These are phyloP conservation scores for Urocyon cinereoargenteus DNA, from an alignment of 2,797 vertebrate genomes.

Conservation along the genomic window DNA sequence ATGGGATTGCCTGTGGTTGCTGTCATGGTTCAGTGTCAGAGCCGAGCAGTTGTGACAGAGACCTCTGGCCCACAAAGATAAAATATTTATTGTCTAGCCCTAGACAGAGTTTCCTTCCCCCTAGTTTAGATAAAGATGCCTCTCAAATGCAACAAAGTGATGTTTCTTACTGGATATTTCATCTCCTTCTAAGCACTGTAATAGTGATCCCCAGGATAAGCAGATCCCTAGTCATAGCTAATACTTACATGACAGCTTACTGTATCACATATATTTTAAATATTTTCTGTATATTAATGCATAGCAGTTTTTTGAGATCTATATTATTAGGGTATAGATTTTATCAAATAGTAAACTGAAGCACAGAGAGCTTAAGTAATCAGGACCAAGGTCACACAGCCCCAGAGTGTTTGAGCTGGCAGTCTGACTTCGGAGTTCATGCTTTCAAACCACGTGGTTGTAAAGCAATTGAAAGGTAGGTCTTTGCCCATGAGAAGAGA, in stretches of 20 bases:
- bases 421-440: background rate
- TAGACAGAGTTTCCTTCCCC: background rate
- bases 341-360: background rate
- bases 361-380: background rate
- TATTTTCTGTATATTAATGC: background rate
- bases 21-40: background rate
- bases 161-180: background rate
- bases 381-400: background rate
- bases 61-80: background rate
- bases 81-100: background rate
- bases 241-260: background rate
- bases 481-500: background rate
- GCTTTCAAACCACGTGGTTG: background rate
- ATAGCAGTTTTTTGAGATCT: background rate
- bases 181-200: background rate
- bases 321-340: background rate
- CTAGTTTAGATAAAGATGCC: background rate
- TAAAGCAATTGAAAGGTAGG: background rate
- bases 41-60: background rate
- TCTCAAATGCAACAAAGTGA: background rate
- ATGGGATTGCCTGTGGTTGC: too few relatives aligned
- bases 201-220: background rate
- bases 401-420: background rate
- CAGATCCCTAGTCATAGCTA: background rate
- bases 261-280: background rate